Evolutionary conservation across 2,888 invertebrate genomes (phyloP).

Genomic region (Oscheius sp.): DNA sequence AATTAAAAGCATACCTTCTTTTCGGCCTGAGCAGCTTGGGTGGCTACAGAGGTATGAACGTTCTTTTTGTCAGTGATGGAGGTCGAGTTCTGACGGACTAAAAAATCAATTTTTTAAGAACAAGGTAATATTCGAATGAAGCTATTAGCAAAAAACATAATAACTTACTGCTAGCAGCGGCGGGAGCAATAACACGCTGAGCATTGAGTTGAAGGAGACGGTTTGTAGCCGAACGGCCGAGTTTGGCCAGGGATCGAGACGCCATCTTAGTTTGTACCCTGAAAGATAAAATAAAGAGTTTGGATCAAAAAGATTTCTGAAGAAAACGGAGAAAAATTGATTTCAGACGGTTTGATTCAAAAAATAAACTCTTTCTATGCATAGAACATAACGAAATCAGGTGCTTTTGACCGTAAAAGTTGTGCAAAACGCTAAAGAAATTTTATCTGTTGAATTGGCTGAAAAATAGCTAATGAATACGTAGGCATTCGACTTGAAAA

Average conservation of each 20-base stretch:
- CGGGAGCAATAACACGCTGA: constrained; percentile 51
- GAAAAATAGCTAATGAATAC: too few species aligned
- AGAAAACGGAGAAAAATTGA: too few species aligned
- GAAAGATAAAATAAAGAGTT: constrained; percentile 1
- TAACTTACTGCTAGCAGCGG: constrained; percentile 42
- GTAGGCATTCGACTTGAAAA: too few species aligned
- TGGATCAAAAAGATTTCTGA: not conserved
- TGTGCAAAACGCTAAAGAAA: too few species aligned
- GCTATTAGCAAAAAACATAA: not conserved
- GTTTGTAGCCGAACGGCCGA: constrained; percentile 56
- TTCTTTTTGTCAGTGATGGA: constrained; percentile 57
- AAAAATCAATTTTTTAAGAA: constrained; percentile 31
- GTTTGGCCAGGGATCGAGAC: constrained; percentile 56
- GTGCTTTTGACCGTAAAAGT: too few species aligned
- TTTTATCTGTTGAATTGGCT: too few species aligned
- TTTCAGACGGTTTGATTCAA: too few species aligned
- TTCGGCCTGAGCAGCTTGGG: constrained; percentile 57
- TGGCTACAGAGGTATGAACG: constrained; percentile 53
- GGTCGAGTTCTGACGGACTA: constrained; percentile 53
- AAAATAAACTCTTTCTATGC: too few species aligned
- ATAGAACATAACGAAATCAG: too few species aligned
- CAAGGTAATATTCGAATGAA: too few species aligned
- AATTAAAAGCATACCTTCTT: constrained; percentile 33
- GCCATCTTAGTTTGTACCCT: constrained; percentile 50
- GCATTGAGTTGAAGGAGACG: constrained; percentile 58